Conservation (phyloP, 2,797 vertebrate species). For the Lepidocolaptes lacrymiger region DNA sequence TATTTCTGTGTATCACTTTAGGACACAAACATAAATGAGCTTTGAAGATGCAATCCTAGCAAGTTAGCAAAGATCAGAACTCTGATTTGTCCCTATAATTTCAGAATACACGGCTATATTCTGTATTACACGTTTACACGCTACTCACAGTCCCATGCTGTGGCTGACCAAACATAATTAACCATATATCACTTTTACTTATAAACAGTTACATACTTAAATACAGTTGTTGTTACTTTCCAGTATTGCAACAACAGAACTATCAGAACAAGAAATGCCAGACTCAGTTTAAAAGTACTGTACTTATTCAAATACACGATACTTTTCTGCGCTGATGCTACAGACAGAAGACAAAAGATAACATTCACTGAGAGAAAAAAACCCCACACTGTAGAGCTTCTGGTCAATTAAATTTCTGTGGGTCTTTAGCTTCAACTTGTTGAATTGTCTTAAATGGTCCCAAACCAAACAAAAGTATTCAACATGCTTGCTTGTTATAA, state of each 20-base stretch:
- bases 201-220: neutral
- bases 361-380: neutral
- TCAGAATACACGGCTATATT: neutral
- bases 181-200: neutral
- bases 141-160: neutral
- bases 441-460: constrained; percentile 27
- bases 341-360: constrained; percentile 17
- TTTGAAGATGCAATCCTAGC: neutral
- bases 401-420: neutral
- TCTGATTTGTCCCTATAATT: neutral
- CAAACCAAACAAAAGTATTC: neutral
- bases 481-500: neutral
- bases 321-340: neutral
- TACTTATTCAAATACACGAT: neutral
- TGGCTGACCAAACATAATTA: neutral
- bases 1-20: neutral
- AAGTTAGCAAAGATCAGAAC: neutral
- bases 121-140: neutral
- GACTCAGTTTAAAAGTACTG: neutral
- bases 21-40: neutral
- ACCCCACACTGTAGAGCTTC: neutral
- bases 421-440: constrained; percentile 23
- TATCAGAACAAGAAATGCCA: neutral
- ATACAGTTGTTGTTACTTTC: neutral
- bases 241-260: neutral